Conservation (phyloP, 1,140 invertebrate genomes). For the Nymphalis io region DNA sequence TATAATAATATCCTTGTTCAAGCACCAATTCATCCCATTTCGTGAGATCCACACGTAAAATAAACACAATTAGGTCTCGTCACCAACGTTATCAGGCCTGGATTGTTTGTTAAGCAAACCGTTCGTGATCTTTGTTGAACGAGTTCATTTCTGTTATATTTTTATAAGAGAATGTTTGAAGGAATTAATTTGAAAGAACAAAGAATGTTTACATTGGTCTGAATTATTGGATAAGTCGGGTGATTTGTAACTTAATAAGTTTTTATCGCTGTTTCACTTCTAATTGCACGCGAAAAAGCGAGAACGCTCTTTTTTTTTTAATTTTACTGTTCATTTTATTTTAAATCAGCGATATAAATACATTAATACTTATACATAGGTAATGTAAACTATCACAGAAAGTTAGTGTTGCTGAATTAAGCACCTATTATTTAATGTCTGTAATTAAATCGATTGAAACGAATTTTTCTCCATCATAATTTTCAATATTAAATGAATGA, state of each 20-base stretch:
- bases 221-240: not conserved
- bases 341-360: no score
- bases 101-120: constrained; percentile 56
- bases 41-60: constrained; percentile 46
- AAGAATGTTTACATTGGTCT: not conserved
- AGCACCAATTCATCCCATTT: constrained; percentile 30
- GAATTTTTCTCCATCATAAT: no score
- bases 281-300: no score
- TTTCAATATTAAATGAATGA: no score
- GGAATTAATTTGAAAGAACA: constrained; percentile 7
- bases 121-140: constrained; percentile 51
- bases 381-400: no score
- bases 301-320: no score
- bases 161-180: constrained; percentile 48
- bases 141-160: constrained; percentile 57
- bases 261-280: not conserved
- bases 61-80: constrained; percentile 61
- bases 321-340: no score
- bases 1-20: constrained; percentile 18
- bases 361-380: no score
- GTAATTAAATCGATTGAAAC: no score
- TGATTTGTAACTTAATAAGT: not conserved
- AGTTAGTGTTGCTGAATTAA: no score
- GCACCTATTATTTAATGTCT: no score
- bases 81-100: constrained; percentile 43